Evolutionary conservation across 2,888 invertebrate species (phyloP).

Genomic region (Ypsolopha sequella): DNA sequence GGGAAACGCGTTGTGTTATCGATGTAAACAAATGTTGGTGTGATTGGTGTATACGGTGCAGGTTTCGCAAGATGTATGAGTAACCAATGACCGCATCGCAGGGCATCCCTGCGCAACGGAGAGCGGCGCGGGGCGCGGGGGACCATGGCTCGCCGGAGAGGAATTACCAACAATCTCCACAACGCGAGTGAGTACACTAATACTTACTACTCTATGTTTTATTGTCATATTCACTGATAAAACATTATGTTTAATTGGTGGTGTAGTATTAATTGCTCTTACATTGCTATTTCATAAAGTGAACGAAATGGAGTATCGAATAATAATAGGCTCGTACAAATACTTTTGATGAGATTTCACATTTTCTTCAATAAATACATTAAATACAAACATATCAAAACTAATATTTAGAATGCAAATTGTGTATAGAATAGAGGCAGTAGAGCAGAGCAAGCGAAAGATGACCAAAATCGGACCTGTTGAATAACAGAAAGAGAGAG

Average conservation of each 20-base stretch:
- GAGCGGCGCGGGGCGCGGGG: slow-evolving; percentile 31
- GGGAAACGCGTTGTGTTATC: not conserved
- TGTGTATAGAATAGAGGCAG: not conserved
- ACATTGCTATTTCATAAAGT: too few species aligned
- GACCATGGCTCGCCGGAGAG: slow-evolving; percentile 20
- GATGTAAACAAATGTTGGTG: slow-evolving; percentile 28
- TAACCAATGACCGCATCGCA: slow-evolving; percentile 56
- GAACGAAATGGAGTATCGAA: too few species aligned
- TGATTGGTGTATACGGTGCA: slow-evolving; percentile 33
- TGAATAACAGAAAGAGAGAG: not conserved
- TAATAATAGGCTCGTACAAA: too few species aligned
- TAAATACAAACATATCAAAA: too few species aligned
- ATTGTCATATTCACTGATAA: not conserved
- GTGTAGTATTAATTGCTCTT: not conserved
- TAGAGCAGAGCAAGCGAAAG: not conserved
- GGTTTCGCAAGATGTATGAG: slow-evolving; percentile 52
- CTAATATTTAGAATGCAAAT: too few species aligned
- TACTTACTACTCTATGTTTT: not conserved
- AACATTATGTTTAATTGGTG: not conserved
- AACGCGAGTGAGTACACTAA: slow-evolving; percentile 2
- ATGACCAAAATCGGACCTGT: not conserved
- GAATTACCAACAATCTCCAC: not conserved
- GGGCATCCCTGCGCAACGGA: slow-evolving; percentile 43
- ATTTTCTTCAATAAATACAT: too few species aligned
- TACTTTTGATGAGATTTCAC: too few species aligned